phyloP scores from a whole-genome alignment of 2,888 invertebrate species.

The Dione juno region DNA sequence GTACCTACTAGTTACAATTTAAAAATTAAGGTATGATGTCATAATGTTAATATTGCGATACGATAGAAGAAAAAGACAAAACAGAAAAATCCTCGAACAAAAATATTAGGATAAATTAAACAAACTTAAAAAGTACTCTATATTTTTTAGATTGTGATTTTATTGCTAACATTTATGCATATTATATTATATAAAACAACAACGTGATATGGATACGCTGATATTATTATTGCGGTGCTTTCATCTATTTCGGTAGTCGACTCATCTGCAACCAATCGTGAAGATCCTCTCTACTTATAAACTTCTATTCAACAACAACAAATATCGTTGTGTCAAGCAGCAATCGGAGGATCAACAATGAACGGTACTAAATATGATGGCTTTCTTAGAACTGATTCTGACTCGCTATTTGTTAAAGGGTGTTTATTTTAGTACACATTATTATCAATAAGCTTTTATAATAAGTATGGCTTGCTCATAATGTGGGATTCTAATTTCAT shows the following conservation, averaged over 20 bases:
- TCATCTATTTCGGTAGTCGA: constrained; percentile 75
- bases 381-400: constrained; percentile 55
- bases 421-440: constrained; percentile 18
- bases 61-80: not conserved
- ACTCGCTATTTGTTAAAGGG: constrained; percentile 41
- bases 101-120: too few species aligned
- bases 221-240: constrained; percentile 79
- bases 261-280: constrained; percentile 61
- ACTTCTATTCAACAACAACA: constrained; percentile 55
- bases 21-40: constrained; percentile 48
- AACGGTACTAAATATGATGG: constrained; percentile 64
- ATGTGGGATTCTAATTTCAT: not conserved
- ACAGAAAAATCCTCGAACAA: too few species aligned
- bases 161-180: constrained; percentile 53
- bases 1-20: constrained; percentile 26
- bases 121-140: not conserved
- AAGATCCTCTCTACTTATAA: constrained; percentile 52
- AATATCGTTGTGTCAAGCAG: constrained; percentile 52
- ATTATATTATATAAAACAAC: constrained; percentile 62
- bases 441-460: constrained; percentile 8
- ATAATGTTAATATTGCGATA: constrained; percentile 50
- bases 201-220: constrained; percentile 69
- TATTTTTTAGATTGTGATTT: not conserved
- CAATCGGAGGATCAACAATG: constrained; percentile 54
- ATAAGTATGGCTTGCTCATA: not conserved